These are phyloP conservation scores for Cantharis rufa DNA, from an alignment of 2,888 invertebrate species.

Conservation along the genomic window DNA sequence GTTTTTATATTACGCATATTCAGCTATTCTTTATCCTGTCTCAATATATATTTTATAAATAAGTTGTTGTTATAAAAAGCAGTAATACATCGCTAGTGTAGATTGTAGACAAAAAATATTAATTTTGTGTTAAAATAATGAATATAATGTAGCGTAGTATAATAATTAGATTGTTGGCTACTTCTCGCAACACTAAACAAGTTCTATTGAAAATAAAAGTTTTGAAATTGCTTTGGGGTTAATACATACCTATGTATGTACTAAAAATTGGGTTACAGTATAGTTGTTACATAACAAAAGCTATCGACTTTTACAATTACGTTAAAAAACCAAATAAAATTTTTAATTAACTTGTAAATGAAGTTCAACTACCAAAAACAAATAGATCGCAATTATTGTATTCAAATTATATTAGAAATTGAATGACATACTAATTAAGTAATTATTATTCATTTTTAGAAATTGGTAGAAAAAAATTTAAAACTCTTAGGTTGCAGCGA, in stretches of 20 bases:
- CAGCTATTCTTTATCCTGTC: no score
- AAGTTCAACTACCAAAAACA: background rate
- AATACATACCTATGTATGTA: background rate
- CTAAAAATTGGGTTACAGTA: background rate
- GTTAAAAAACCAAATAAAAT: background rate
- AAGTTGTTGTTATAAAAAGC: no score
- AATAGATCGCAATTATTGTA: background rate
- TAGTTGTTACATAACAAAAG: background rate
- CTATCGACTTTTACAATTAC: background rate
- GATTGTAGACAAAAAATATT: no score
- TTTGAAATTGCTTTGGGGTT: background rate
- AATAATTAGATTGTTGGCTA: background rate
- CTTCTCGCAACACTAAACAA: background rate
- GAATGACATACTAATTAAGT: background rate
- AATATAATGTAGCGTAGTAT: background rate
- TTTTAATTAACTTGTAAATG: background rate
- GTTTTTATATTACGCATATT: no score
- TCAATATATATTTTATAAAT: no score
- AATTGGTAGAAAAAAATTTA: background rate
- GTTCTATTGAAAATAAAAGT: background rate
- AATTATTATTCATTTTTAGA: background rate
- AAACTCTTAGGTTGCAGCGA: slow-evolving; percentile 5
- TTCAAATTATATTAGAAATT: background rate
- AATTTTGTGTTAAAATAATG: background rate
- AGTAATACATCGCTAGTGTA: no score